Base-by-base conservation (phyloP, 92 coral and sea anemone genomes). In the Meandrina meandrites region DNA sequence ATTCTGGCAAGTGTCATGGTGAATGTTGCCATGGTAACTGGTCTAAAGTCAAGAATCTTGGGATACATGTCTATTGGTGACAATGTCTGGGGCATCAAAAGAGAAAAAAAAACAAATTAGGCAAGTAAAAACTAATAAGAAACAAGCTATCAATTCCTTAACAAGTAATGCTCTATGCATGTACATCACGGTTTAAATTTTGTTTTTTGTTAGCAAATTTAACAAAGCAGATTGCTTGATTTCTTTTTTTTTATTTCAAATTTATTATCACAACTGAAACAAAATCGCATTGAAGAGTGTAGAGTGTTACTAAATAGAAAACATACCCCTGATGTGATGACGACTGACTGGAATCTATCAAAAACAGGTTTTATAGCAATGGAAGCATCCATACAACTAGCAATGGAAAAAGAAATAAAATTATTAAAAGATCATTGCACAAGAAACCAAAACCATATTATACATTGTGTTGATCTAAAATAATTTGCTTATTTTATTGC, bases 51-150 rank as follows among this genome's bases (percentile, higher is more conserved):
- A 31, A 97, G 95, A 72, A 97, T 97, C 94, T 97, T 97, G 10
- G 99, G 99, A 82, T 97, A 97, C 99, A 97, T 97, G 81, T 97
- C 99, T 79, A 97, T 94, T 24, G 99, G 99, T 4, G 99, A 95
- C 64, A 97, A 86, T 34, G 99, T 97, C 99, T 96, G 90, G 28
- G 83, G 18, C 5, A 24, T 78, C 15, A 56, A 54, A n/a, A 32
- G 16, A 78, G 6, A 31, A 78, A 17, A 31, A 79, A 30, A 31
- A 4, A 24, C 8, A 51, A 69, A 15, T 34, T 21, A 82, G n/a
- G 30, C 13, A 68, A 70, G 64, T 31, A 3, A 79, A 15, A 22
- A 28, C n/a, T 74, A 48, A 40, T 40, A 40, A 40, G 6, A 6
- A 40, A 40, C 45, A 2, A 40, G 6, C 2, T 40, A 40, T 40